Evolutionary conservation across 1,140 invertebrate species (phyloP), one percentile per base, ranked within the genome.

Genomic region (Steinernema khuongi): DNA sequence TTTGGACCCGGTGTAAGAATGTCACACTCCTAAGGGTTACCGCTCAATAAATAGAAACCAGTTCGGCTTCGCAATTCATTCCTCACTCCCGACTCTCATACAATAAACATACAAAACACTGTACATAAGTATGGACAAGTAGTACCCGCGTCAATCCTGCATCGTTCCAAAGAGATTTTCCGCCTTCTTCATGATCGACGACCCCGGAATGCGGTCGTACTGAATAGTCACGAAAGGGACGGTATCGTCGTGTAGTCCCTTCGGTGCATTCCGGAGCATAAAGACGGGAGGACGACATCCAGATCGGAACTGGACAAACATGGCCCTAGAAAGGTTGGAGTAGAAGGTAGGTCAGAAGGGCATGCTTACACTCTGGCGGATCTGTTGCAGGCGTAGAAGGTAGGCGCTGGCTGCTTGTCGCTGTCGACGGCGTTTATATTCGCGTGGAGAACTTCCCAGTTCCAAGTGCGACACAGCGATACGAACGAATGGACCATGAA

Each of bases 221-320:
- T 81, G 72, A 11, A 80, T 29, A 18, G 26, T 29, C n/a, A 22
- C 31, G 69, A 81, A 80, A 22, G 67, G 33, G 32, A 76, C 75
- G 22, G 26, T 74, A 11, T 76, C 69, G 22, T 71, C 68, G 1
- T 31, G 31, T 31, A 36, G 7, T 72, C 33, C 33, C 17, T 29
- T 28, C 33, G 66, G 44, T 22, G 29, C 33, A 29, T 4, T 33
- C 22, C 60, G 22, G 68, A 79, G 72, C 17, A 77, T 74, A 36
- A 73, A 79, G 33, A 80, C 36, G 0, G 60, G 77, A 1, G 50
- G 22, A 14, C 29, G 11, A 7, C 74, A 77, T 36, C 73, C 43
- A 7, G 80, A 50, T n/a, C 67, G 72, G 50, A 82, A 80, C 72
- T 80, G 79, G 36, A 82, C 60, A 29, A 80, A 81, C 32, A 80